Percentiles rank a stretch among this genome's conserved stretches.
Evolutionary conservation across 2,797 vertebrate species (phyloP).

Genomic region (Podarcis siculus): DNA sequence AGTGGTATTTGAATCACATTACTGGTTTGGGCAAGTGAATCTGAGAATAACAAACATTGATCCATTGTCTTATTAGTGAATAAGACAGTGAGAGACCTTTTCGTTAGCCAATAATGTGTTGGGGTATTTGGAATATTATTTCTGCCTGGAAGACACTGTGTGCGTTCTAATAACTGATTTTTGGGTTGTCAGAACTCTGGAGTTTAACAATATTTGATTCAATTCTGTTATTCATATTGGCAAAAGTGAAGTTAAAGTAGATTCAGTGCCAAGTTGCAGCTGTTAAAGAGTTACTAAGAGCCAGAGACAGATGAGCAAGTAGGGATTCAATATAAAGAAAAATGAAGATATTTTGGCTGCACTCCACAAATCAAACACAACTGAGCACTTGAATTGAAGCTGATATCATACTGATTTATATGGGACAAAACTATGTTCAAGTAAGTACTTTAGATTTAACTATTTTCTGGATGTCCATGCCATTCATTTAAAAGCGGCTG

Average conservation of each 20-base stretch:
- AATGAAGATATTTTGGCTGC: conserved; percentile 10
- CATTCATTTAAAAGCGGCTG: neutral
- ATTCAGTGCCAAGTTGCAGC: conserved; percentile 22
- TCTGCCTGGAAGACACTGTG: neutral
- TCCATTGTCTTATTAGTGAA: neutral
- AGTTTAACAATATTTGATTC: neutral
- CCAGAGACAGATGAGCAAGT: conserved; percentile 13
- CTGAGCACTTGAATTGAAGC: neutral
- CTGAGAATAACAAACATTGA: neutral
- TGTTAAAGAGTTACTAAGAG: conserved; percentile 21
- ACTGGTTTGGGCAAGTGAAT: neutral
- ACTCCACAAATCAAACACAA: conserved; percentile 5
- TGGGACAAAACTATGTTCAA: neutral
- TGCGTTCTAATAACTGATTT: neutral
- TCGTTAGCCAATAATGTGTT: neutral
- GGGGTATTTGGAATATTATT: neutral
- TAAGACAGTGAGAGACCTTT: neutral
- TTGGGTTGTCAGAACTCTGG: neutral
- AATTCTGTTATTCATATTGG: neutral
- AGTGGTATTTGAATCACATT: neutral
- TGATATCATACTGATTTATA: conserved; percentile 2
- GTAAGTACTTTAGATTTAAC: neutral
- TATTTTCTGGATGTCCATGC: neutral
- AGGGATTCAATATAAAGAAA: conserved; percentile 19
- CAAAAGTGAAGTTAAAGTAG: conserved; percentile 16